phyloP scores from a whole-genome alignment of 2,888 invertebrate genomes.

The Resseliella maxima region DNA sequence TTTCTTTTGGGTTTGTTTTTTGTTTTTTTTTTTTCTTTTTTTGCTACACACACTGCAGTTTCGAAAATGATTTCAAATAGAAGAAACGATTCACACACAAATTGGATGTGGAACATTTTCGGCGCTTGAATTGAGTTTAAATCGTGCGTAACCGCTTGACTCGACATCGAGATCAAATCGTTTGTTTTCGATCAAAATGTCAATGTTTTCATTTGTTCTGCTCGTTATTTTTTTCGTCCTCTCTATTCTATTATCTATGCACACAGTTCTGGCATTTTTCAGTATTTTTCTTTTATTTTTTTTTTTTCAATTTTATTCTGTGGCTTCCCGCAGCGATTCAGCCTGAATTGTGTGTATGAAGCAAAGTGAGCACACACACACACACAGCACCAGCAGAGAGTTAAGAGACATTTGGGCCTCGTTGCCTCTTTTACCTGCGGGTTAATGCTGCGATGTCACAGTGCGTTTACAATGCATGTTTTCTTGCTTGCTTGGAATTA shows the following conservation, averaged over 20 bases:
- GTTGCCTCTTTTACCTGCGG: slow-evolving; percentile 42
- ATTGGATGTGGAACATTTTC: not conserved
- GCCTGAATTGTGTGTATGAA: no score
- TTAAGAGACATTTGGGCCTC: not conserved
- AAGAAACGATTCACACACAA: not conserved
- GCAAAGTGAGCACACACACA: no score
- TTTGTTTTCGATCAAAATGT: slow-evolving; percentile 31
- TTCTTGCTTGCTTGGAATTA: no score
- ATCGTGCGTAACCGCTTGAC: not conserved
- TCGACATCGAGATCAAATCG: not conserved
- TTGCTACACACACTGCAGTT: not conserved
- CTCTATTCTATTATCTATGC: not conserved
- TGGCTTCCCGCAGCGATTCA: slow-evolving; percentile 54
- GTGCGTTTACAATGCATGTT: slow-evolving; percentile 9
- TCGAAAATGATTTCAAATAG: not conserved
- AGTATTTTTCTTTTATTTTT: no score
- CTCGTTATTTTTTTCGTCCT: not conserved
- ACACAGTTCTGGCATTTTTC: not conserved
- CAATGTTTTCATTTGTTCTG: slow-evolving; percentile 47
- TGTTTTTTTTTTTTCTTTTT: not conserved
- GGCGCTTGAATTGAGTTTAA: not conserved
- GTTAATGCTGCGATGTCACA: slow-evolving; percentile 21
- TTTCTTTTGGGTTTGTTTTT: no score
- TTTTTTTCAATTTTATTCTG: not conserved
- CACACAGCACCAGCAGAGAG: not conserved